Percentiles rank a stretch among this genome's conserved stretches.
These are phyloP conservation scores for Solenodon paradoxus DNA, from an alignment of 2,113 vertebrate genomes.

Conservation along the genomic window DNA sequence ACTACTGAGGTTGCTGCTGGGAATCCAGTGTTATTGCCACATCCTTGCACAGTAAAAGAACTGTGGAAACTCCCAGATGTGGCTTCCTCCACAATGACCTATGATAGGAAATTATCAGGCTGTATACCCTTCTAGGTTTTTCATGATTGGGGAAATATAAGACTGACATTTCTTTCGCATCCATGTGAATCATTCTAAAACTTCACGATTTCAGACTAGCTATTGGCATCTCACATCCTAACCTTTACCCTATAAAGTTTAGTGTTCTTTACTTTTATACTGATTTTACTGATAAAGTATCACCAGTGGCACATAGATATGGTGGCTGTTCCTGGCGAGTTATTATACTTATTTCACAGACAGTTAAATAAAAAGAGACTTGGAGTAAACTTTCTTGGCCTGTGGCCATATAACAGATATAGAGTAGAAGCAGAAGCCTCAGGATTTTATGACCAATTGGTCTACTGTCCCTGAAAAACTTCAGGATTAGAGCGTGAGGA, in stretches of 20 bases:
- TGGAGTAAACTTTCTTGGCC: background rate
- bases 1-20: background rate
- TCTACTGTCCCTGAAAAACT: background rate
- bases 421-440: background rate
- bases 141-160: conserved; percentile 30
- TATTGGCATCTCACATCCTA: background rate
- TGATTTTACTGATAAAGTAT: background rate
- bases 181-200: background rate
- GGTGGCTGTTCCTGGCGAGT: background rate
- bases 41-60: background rate
- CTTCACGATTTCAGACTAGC: background rate
- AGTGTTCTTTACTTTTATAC: background rate
- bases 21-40: background rate
- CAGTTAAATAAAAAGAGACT: background rate
- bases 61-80: conserved; percentile 41
- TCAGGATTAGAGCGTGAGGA: background rate
- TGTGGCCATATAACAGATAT: background rate
- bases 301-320: background rate
- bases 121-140: conserved; percentile 7
- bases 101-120: conserved; percentile 48
- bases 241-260: background rate
- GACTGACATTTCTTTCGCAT: conserved; percentile 45
- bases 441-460: background rate
- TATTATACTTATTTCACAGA: background rate
- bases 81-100: conserved; percentile 16